phyloP scores from a whole-genome alignment of 2,113 vertebrate species.

The Microtus montanus region DNA sequence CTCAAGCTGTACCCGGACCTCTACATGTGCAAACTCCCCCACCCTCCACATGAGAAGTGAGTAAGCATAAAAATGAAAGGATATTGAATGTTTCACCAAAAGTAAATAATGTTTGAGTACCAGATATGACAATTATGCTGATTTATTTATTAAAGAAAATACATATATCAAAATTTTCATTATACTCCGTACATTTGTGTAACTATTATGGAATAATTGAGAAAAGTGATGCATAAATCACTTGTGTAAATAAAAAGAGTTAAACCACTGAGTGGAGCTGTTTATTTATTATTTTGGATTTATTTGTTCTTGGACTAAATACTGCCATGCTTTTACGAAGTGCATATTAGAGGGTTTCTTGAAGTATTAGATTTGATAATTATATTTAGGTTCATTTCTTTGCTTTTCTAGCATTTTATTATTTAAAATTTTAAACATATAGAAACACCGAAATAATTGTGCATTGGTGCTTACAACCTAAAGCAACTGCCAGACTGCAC shows the following conservation, averaged over 20 bases:
- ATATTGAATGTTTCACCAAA: not conserved
- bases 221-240: not conserved
- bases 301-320: not conserved
- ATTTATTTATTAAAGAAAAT: not conserved
- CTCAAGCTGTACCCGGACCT: not conserved
- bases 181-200: not conserved
- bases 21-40: no score
- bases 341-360: not conserved
- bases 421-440: not conserved
- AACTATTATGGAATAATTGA: not conserved
- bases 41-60: not conserved
- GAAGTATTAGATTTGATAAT: not conserved
- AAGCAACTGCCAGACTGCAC: not conserved
- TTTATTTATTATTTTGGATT: not conserved
- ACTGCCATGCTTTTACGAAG: not conserved
- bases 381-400: not conserved
- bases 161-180: not conserved
- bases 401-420: not conserved
- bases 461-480: not conserved
- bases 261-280: not conserved
- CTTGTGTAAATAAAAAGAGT: not conserved
- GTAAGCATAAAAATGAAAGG: not conserved
- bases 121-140: not conserved
- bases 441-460: not conserved
- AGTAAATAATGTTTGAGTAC: not conserved